Base-by-base conservation (phyloP, 2,113 vertebrate genomes). In the Lepisosteus osseus region DNA sequence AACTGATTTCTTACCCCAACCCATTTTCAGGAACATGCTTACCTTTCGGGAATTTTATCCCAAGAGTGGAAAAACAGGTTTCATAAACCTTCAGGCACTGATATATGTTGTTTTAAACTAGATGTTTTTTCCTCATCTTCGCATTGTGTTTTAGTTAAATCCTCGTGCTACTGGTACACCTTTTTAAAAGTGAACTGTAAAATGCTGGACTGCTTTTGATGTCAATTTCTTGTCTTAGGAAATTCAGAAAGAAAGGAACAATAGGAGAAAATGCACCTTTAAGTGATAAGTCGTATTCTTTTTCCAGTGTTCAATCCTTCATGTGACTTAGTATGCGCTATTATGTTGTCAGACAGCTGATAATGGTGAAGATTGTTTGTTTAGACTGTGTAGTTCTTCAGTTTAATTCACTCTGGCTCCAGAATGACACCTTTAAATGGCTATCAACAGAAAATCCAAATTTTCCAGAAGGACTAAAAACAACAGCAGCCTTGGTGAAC, bases 351-450 rank as follows among this genome's bases (percentile, higher is more conserved):
- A 91, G 86, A 62, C 87, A 84, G 87, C 86, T 90, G 92, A 92
- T 93, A 93, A 92, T 90, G 89, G 82, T 83, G 86, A 89, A 80
- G 88, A 87, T 88, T 93, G 89, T 92, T 95, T 98, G 94, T 97
- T 98, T 96, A 97, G 95, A 95, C 95, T 97, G 82, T 91, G 87
- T 86, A 90, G 87, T 86, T 90, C 86, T 87, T 92, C 89, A 86
- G 84, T 92, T 89, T 95, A 95, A 96, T 95, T 96, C 90, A 84
- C 91, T 78, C 84, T 95, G 95, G 95, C 95, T 96, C 95, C 95
- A 95, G 85, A 76, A 85, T 95, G 94, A 95, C 94, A 95, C 90
- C 90, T 94, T 94, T 93, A 95, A 96, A 94, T 88, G 91, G 86
- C 85, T 91, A 90, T 94, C 94, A 93, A 92, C 91, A 87, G 90